Percentiles rank a stretch among this genome's conserved stretches.
Conservation (phyloP, 2,797 vertebrate species). For the Clarias pachynema region DNA sequence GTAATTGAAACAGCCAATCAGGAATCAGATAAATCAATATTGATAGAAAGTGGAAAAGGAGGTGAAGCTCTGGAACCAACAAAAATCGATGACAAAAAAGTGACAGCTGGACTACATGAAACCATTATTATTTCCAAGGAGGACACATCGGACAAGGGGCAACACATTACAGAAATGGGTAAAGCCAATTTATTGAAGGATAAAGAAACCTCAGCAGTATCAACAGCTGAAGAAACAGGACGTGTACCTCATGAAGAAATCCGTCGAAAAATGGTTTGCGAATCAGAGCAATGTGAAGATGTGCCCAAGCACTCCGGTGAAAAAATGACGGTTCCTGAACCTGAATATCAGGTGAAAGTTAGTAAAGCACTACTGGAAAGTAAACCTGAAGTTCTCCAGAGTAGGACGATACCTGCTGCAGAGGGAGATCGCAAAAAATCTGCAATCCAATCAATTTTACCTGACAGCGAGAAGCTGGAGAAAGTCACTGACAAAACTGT, state of each 20-base stretch:
- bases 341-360: constrained; percentile 8
- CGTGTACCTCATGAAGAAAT: constrained; percentile 38
- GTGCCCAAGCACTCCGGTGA: constrained; percentile 10
- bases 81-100: constrained; percentile 19
- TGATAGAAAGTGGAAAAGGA: constrained; percentile 12
- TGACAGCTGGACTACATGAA: constrained; percentile 31
- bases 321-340: neutral
- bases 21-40: neutral
- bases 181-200: constrained; percentile 8
- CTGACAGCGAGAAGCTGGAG: constrained; percentile 34
- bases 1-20: constrained; percentile 10
- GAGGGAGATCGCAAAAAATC: constrained; percentile 7
- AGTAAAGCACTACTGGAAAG: constrained; percentile 9
- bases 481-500: constrained; percentile 23
- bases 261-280: constrained; percentile 12
- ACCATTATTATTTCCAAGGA: constrained; percentile 28
- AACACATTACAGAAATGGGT: neutral
- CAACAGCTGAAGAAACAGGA: constrained; percentile 23
- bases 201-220: constrained; percentile 17
- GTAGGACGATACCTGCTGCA: neutral
- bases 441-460: neutral
- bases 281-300: constrained; percentile 20
- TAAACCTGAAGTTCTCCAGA: constrained; percentile 1
- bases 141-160: neutral
- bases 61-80: constrained; percentile 3